These are phyloP conservation scores for Eulacestoma nigropectus DNA, from an alignment of 2,113 vertebrate genomes.

Conservation along the genomic window DNA sequence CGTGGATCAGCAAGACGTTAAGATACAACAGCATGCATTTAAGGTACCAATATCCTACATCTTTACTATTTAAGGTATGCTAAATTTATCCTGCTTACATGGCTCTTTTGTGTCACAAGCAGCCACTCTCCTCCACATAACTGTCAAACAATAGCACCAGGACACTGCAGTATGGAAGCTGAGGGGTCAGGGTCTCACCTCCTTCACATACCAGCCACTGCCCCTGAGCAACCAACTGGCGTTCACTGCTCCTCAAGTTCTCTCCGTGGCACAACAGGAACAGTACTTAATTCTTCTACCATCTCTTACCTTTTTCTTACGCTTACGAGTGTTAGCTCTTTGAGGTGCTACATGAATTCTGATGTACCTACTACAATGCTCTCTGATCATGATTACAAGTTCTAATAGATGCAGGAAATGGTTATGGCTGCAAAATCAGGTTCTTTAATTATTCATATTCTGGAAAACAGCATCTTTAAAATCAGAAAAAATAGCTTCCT, in stretches of 20 bases:
- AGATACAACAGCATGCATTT: not conserved
- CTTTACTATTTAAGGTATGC: not conserved
- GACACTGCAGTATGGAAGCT: not conserved
- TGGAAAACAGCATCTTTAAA: not conserved
- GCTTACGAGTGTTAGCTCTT: not conserved
- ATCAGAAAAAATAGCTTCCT: not conserved
- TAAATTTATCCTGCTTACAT: not conserved
- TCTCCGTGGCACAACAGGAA: not conserved
- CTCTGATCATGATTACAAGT: not conserved
- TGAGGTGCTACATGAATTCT: not conserved
- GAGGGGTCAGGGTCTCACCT: not conserved
- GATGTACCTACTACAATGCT: not conserved
- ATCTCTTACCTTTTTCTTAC: not conserved
- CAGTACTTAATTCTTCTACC: not conserved
- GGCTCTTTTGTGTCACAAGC: not conserved
- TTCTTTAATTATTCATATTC: not conserved
- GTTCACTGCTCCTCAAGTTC: not conserved
- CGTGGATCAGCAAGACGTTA: fast-evolving
- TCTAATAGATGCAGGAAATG: not conserved
- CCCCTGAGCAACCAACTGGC: not conserved
- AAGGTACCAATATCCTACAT: not conserved
- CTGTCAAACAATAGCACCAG: not conserved
- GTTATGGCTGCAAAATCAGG: not conserved
- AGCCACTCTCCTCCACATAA: not conserved
- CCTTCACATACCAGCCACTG: not conserved